These are phyloP conservation scores for Nicator chloris DNA, from an alignment of 2,113 vertebrate genomes.

Conservation along the genomic window DNA sequence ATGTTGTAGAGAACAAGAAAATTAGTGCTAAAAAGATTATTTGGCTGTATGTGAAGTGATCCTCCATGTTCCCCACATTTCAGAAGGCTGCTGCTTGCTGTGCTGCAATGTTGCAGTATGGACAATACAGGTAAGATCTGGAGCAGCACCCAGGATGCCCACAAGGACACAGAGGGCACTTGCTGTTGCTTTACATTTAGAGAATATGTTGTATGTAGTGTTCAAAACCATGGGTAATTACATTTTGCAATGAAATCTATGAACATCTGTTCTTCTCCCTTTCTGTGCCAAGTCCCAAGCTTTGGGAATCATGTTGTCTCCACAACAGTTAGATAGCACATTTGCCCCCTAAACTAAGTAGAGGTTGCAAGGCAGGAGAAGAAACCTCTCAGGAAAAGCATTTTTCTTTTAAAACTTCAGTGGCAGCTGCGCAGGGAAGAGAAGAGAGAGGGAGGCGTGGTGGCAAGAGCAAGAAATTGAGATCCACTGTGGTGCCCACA, in stretches of 20 bases:
- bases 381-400: background rate
- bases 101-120: background rate
- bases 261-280: slow-evolving; percentile 31
- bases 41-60: background rate
- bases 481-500: background rate
- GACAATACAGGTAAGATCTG: background rate
- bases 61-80: background rate
- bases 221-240: background rate
- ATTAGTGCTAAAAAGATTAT: slow-evolving; percentile 22
- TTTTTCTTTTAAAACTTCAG: background rate
- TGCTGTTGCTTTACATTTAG: background rate
- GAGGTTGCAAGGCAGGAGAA: background rate
- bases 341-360: slow-evolving; percentile 13
- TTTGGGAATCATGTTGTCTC: background rate
- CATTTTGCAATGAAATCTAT: slow-evolving; percentile 2
- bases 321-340: background rate
- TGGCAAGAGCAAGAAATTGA: background rate
- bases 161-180: background rate
- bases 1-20: slow-evolving; percentile 34
- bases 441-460: rapidly evolving
- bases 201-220: background rate
- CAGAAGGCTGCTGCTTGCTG: background rate
- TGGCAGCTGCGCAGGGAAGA: rapidly evolving
- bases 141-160: background rate
- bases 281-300: slow-evolving; percentile 7